Evolutionary conservation across 2,113 vertebrate genomes (phyloP), one percentile per base, ranked within the genome.

Genomic region (Atrichornis clamosus): DNA sequence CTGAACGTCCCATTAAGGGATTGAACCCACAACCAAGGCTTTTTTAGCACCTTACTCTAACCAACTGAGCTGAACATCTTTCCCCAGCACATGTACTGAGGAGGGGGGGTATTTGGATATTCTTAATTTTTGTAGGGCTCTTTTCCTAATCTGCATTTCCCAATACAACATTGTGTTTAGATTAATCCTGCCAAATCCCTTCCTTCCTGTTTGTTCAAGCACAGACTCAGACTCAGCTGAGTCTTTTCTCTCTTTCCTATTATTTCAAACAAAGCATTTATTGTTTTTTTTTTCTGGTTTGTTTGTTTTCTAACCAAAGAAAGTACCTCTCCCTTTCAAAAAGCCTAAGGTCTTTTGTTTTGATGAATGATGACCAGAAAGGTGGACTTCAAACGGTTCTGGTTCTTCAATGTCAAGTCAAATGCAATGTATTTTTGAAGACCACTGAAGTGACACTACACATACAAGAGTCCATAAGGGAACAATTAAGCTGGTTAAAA

Each of bases 161-260:
- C 47, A 78, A 75, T 11, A 72, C 1, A 20, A 70, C 1, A 2
- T 6, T 67, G 21, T 78, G 65, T 77, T 93, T 80, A 90, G 46
- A 72, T 52, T 75, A 17, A 52, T 90, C 80, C 72, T 93, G 83
- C 63, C 83, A 95, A 92, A 95, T 92, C 56, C 30, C 39, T 90
- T 91, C 67, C 37, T 88, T 93, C 70, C 81, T 89, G 70, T 85
- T 94, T 80, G 41, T 52, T 72, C 64, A 70, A 84, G 41, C 30
- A 76, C 41, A 84, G 72, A 63, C n/a, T 82, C 23, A 18, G 44
- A 65, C 30, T 74, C 67, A 69, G 32, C 12, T 2, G 9, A 82
- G 26, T 58, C 33, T 15, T 69, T 85, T 86, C 41, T 86, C 33
- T 78, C 42, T 68, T 49, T 77, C 42, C 4, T 63, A 10, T 65